Evolutionary conservation across 2,797 vertebrate species (phyloP).

Genomic region (Ceyx erithaca): DNA sequence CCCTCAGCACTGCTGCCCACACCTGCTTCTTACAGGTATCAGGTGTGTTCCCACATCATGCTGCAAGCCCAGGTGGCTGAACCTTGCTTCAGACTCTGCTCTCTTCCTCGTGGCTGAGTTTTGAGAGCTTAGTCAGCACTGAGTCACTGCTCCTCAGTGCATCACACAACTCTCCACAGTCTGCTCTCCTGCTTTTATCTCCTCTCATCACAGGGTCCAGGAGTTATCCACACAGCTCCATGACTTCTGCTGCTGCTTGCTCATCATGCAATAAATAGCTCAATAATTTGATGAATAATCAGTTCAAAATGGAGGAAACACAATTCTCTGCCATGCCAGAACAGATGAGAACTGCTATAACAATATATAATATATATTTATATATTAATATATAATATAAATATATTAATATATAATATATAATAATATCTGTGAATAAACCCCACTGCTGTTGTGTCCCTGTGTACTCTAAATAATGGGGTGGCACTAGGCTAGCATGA

Average conservation of each 20-base stretch:
- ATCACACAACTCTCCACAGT: neutral
- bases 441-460: neutral
- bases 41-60: neutral
- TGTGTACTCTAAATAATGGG: rapidly evolving
- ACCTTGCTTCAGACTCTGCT: neutral
- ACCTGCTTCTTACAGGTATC: rapidly evolving
- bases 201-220: neutral
- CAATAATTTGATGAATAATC: neutral
- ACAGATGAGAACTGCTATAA: neutral
- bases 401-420: too few relatives aligned
- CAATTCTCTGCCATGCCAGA: neutral
- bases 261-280: neutral
- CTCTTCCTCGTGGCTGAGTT: neutral
- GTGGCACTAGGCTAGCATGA: neutral
- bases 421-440: neutral
- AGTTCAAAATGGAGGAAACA: neutral
- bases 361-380: too few relatives aligned
- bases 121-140: neutral
- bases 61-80: neutral
- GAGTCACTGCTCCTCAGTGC: neutral
- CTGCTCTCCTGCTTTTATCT: neutral
- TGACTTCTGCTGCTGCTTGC: neutral
- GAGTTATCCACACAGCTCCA: neutral
- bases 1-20: neutral
- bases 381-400: too few relatives aligned